Evolutionary conservation across 1,140 invertebrate species (phyloP), one percentile per base, ranked within the genome.

Genomic region (Thaumatotibia leucotreta): DNA sequence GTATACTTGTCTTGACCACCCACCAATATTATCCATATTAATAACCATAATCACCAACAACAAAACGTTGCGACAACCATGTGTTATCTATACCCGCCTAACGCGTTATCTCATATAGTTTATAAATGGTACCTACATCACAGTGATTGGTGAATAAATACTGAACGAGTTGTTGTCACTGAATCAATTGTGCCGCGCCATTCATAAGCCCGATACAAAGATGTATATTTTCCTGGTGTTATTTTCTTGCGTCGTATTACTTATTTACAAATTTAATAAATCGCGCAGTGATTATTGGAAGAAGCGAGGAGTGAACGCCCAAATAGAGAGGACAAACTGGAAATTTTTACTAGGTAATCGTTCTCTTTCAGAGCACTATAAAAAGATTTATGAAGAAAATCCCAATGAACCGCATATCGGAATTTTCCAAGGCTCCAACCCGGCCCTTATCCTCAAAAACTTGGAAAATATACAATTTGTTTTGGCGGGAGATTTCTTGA

Each of bases 391-490:
- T 31, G 65, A 66, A 17, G 35, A 50, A 14, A n/a, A 45, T 32
- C 65, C 52, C 4, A 29, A 24, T 9, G 31, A 62, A 5, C 9
- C 17, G 31, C 24, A 39, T 24, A 33, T 66, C 0, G 65, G 65
- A 27, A 22, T 61, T 14, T 62, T 66, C 50, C 29, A 22, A 32
- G 65, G 54, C 27, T 61, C 65, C n/a, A 64, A 71, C 22, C 92
- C 92, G 0, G 72, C 70, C 11, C 58, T 92, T n/a, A 70, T 92
- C 4, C 64, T 92, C 0, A 74, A 83, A 11, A 89, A 92, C 73
- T 84, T 86, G 0, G 84, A 91, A 20, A 63, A 92, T 1, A 79
- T 92, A 8, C 88, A 89, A 54, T 63, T 74, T 29, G 82, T 93
- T 29, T 61, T 92, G 0, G 74, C 91, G 1, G 87, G 84, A 65